Percentiles rank a stretch among this genome's conserved stretches.
Evolutionary conservation across 2,797 vertebrate species (phyloP).

Genomic region (Oceanodroma leucorhoa): DNA sequence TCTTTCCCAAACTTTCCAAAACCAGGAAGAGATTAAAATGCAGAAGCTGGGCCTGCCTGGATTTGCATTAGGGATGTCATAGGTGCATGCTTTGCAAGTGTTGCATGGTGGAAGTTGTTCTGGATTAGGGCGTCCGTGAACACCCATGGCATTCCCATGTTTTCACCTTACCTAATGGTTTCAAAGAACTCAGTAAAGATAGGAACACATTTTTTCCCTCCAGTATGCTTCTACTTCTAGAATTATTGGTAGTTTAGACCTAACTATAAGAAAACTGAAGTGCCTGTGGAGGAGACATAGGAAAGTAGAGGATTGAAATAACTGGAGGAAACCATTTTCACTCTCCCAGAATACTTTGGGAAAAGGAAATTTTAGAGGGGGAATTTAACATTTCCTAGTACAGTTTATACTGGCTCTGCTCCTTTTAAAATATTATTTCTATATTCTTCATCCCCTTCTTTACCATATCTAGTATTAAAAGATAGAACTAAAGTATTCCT

Average conservation of each 20-base stretch:
- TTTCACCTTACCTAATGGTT: background rate
- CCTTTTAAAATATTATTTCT: background rate
- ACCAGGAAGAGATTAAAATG: background rate
- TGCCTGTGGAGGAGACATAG: background rate
- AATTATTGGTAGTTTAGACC: background rate
- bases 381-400: background rate
- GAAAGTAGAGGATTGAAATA: background rate
- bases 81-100: background rate
- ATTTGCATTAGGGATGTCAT: background rate
- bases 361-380: background rate
- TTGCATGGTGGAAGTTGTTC: background rate
- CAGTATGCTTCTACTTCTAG: background rate
- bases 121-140: background rate
- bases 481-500: background rate
- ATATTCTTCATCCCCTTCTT: background rate
- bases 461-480: background rate
- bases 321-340: background rate
- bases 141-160: fast-evolving
- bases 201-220: background rate
- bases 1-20: background rate
- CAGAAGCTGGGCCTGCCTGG: background rate
- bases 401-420: background rate
- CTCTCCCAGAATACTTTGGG: background rate
- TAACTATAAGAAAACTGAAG: background rate
- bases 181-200: background rate